Percentiles rank a stretch among this genome's conserved stretches.
These are phyloP conservation scores for Cephonodes hylas DNA, from an alignment of 2,888 invertebrate species.

Conservation along the genomic window DNA sequence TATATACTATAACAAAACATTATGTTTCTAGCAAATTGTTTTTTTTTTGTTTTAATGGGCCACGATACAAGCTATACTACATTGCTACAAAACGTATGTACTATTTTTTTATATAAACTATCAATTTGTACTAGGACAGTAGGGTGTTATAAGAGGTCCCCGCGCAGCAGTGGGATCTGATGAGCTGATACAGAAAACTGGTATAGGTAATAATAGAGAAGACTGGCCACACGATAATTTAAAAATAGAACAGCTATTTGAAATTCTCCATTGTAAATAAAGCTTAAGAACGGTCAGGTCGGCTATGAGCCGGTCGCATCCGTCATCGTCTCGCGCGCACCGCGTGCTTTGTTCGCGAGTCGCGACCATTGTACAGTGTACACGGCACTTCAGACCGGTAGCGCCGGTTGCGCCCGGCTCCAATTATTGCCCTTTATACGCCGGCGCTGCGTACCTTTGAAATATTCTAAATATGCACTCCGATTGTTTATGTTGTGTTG, in stretches of 20 bases:
- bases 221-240: too few species aligned
- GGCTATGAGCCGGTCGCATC: constrained; percentile 42
- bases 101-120: too few species aligned
- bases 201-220: too few species aligned
- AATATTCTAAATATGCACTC: constrained; percentile 28
- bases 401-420: constrained; percentile 60
- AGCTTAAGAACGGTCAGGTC: constrained; percentile 30
- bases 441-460: constrained; percentile 17
- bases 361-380: constrained; percentile 42
- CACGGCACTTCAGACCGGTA: constrained; percentile 50
- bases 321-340: constrained; percentile 57
- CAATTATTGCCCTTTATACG: constrained; percentile 60
- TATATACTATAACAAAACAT: too few species aligned
- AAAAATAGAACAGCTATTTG: background rate
- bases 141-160: too few species aligned
- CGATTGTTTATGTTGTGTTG: background rate
- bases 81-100: too few species aligned
- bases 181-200: too few species aligned
- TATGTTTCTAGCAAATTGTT: too few species aligned
- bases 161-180: too few species aligned
- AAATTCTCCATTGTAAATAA: constrained; percentile 17
- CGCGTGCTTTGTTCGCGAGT: constrained; percentile 49
- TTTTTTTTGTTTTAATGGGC: background rate
- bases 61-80: background rate
- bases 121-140: too few species aligned